Conservation (phyloP, 2,888 invertebrate species). For the Sylvicola cinctus region DNA sequence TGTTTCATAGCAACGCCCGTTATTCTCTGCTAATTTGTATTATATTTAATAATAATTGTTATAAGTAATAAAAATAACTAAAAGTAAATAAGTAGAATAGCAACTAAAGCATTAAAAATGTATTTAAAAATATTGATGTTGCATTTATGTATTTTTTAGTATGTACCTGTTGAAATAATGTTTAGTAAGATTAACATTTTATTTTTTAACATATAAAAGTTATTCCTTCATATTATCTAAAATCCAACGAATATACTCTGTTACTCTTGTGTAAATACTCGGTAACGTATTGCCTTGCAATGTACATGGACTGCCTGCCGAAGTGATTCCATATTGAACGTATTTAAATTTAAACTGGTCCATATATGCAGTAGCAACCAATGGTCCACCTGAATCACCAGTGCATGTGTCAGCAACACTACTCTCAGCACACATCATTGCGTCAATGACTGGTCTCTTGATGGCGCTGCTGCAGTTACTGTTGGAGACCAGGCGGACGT, state of each 20-base stretch:
- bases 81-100: too few species aligned
- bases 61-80: too few species aligned
- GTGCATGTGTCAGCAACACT: neutral
- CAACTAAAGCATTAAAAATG: too few species aligned
- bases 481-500: neutral
- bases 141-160: too few species aligned
- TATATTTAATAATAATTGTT: too few species aligned
- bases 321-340: conserved; percentile 1
- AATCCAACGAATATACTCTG: conserved; percentile 3
- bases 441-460: too few species aligned
- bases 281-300: neutral
- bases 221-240: conserved; percentile 6
- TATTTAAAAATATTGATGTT: too few species aligned
- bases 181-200: too few species aligned
- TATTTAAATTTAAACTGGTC: neutral
- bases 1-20: too few species aligned
- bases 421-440: neutral
- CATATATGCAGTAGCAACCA: neutral
- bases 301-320: neutral
- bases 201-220: too few species aligned
- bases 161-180: too few species aligned
- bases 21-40: too few species aligned
- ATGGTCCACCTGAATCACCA: conserved; percentile 4
- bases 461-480: neutral
- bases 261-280: neutral